These are phyloP conservation scores for Ispidina picta DNA, from an alignment of 2,797 vertebrate genomes.

Conservation along the genomic window DNA sequence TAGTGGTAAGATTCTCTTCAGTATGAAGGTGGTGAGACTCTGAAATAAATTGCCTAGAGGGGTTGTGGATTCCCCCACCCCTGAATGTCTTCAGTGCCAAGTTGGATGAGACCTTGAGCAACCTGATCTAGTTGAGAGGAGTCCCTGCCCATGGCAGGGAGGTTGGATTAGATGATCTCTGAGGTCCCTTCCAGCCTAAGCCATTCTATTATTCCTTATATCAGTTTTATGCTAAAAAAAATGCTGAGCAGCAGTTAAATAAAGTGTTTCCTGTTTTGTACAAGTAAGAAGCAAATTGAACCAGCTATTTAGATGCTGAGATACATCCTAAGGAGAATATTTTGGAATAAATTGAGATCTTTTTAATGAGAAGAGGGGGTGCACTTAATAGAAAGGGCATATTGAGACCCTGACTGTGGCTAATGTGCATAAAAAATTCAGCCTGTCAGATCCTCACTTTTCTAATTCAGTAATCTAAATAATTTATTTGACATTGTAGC, in stretches of 20 bases:
- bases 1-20: background rate
- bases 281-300: slow-evolving; percentile 34
- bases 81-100: too few species aligned
- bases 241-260: background rate
- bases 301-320: slow-evolving; percentile 63
- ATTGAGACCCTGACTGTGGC: slow-evolving; percentile 81
- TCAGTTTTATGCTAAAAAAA: background rate
- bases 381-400: slow-evolving; percentile 80
- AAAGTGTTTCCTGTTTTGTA: slow-evolving; percentile 1
- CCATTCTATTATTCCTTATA: background rate
- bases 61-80: too few species aligned
- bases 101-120: too few species aligned
- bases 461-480: slow-evolving; percentile 91
- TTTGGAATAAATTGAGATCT: slow-evolving; percentile 69
- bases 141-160: too few species aligned
- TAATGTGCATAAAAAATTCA: slow-evolving; percentile 90
- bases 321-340: slow-evolving; percentile 68
- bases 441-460: slow-evolving; percentile 87
- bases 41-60: too few species aligned
- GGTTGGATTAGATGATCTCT: too few species aligned
- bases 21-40: too few species aligned
- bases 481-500: slow-evolving; percentile 90
- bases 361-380: slow-evolving; percentile 76
- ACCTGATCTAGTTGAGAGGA: too few species aligned
- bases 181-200: too few species aligned